Evolutionary conservation across 2,888 invertebrate genomes (phyloP).

Genomic region (Mythimna albipuncta): DNA sequence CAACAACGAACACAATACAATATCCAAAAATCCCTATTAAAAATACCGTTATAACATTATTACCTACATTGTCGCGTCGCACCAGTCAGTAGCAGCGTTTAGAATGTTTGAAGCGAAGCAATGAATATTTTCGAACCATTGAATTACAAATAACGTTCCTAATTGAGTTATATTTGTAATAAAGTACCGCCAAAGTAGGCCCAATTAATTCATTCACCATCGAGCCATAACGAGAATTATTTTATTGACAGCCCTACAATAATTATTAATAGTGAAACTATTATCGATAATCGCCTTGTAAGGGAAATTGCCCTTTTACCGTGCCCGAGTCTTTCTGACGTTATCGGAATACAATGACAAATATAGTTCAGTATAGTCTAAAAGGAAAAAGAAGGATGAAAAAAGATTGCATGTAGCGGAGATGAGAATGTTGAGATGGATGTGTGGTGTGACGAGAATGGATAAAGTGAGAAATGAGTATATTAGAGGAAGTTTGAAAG

Average conservation of each 20-base stretch:
- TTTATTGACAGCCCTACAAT: slow-evolving; percentile 24
- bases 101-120: background rate
- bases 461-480: no score
- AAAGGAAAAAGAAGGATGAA: no score
- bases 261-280: slow-evolving; percentile 31
- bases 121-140: background rate
- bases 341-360: slow-evolving; percentile 4
- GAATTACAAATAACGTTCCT: background rate
- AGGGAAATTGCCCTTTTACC: slow-evolving; percentile 27
- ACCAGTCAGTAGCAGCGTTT: background rate
- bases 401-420: no score
- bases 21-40: no score
- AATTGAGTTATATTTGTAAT: slow-evolving; percentile 12
- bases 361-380: no score
- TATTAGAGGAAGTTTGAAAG: no score
- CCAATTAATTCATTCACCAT: slow-evolving; percentile 20
- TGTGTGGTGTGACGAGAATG: no score
- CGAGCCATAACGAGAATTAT: slow-evolving; percentile 22
- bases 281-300: slow-evolving; percentile 45
- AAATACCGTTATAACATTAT: no score
- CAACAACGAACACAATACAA: background rate
- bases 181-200: slow-evolving; percentile 14
- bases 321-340: slow-evolving; percentile 7
- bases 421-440: no score
- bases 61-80: background rate